Base-by-base conservation (phyloP, 1,140 invertebrate genomes). In the Atta colombica region DNA sequence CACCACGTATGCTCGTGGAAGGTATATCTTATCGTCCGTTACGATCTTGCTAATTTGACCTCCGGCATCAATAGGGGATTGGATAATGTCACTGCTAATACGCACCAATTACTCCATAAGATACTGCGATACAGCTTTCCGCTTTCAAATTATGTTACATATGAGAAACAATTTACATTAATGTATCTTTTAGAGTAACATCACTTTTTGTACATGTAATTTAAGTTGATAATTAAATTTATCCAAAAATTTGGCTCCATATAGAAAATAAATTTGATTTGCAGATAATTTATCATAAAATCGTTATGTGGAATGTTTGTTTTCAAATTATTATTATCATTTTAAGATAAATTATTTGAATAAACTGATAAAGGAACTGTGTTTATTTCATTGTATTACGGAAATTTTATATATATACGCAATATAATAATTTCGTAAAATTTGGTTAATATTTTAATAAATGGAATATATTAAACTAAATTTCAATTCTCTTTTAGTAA, bases 1-100 rank as follows among this genome's bases (percentile, higher is more conserved):
- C 75, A 45, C 60, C 74, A 65, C 18, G 51, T 85, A 55, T 78
- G 82, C 74, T 49, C 39, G 63, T 45, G 49, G 31, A 77, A 31
- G 61, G 25, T 78, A 55, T 63, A 55, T 63, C 82, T 58, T 78
- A 77, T 78, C 82, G 82, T 7, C 61, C 74, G 82, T 85, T 85
- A 85, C 82, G 63, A 85, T 68, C 74, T 85, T 31, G 82, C 75
- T 84, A 84, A 84, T 84, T 84, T 51, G 39, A 84, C 39, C 45
- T 51, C 80, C 45, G 28, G 55, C 55, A 21, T 75, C 69, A 84
- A 75, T 21, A 18, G 8, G 28, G 31, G 51, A 78, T 55, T 71
- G 77, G 53, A 71, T 45, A 53, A 72, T 69, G 31, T 68, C 35
- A 45, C 28, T 77, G 25, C 25, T 35, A 88, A 49, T 60, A 63